These are phyloP conservation scores for Drosophila parvula DNA, from an alignment of 1,140 invertebrate genomes.

Conservation along the genomic window DNA sequence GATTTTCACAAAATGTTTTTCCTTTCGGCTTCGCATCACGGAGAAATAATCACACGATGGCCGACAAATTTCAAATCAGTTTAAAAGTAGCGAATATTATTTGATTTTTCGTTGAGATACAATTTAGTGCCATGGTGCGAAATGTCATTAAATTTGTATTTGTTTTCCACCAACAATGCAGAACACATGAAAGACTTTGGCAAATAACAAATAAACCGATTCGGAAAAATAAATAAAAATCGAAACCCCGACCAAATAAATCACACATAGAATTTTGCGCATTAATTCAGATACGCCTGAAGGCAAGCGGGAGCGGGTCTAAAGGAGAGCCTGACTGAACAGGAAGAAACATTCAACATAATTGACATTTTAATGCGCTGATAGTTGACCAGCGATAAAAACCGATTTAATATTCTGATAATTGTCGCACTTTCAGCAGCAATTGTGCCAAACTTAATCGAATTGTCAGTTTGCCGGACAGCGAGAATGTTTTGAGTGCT, in stretches of 20 bases:
- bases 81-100: slow-evolving; percentile 55
- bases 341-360: slow-evolving; percentile 61
- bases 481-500: slow-evolving; percentile 25
- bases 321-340: background rate
- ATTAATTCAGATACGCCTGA: slow-evolving; percentile 50
- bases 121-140: slow-evolving; percentile 28
- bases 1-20: slow-evolving; percentile 59
- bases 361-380: slow-evolving; percentile 81
- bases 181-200: slow-evolving; percentile 29
- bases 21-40: slow-evolving; percentile 14
- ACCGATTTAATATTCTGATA: slow-evolving; percentile 82
- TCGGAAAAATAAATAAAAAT: slow-evolving; percentile 36
- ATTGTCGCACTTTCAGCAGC: slow-evolving; percentile 55
- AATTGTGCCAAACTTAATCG: slow-evolving; percentile 78
- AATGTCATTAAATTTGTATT: slow-evolving; percentile 64
- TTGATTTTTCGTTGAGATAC: slow-evolving; percentile 48
- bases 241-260: slow-evolving; percentile 49
- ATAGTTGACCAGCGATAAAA: slow-evolving; percentile 73
- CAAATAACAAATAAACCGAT: slow-evolving; percentile 44
- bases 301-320: background rate
- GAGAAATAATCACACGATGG: slow-evolving; percentile 68
- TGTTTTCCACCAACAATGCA: slow-evolving; percentile 29
- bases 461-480: slow-evolving; percentile 64
- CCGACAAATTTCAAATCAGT: slow-evolving; percentile 65
- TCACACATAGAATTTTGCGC: slow-evolving; percentile 34